phyloP scores from a whole-genome alignment of 2,888 invertebrate genomes.

The Ferdinandea cuprea region DNA sequence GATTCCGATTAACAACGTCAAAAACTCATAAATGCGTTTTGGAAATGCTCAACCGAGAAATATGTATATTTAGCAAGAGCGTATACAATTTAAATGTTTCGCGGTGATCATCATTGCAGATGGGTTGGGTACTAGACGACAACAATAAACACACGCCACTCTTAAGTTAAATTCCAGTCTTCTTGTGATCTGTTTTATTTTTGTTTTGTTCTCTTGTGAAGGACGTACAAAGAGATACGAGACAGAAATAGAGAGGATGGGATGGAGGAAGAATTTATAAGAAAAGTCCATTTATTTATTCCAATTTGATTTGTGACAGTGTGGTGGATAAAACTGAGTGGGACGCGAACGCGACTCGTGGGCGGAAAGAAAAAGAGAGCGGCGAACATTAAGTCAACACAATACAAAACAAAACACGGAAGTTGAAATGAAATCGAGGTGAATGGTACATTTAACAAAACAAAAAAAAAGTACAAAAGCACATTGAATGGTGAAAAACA shows the following conservation, averaged over 20 bases:
- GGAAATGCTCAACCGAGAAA: constrained; percentile 34
- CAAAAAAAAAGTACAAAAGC: background rate
- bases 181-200: constrained; percentile 1
- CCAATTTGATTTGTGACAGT: constrained; percentile 36
- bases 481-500: constrained; percentile 22
- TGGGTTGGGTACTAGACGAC: constrained; percentile 33
- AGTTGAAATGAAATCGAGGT: constrained; percentile 44
- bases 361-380: constrained; percentile 23
- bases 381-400: constrained; percentile 51
- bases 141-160: constrained; percentile 51
- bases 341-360: constrained; percentile 37
- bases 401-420: constrained; percentile 62
- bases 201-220: constrained; percentile 39
- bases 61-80: constrained; percentile 25
- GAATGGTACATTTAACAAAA: constrained; percentile 40
- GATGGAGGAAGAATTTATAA: constrained; percentile 15
- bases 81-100: constrained; percentile 10
- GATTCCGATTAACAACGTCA: background rate
- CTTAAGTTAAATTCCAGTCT: background rate
- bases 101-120: constrained; percentile 28
- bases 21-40: constrained; percentile 36
- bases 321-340: constrained; percentile 37
- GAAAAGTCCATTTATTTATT: constrained; percentile 31
- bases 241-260: constrained; percentile 26
- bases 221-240: too few relatives aligned